phyloP scores from a whole-genome alignment of 2,113 vertebrate genomes.

The Xiphias gladius region DNA sequence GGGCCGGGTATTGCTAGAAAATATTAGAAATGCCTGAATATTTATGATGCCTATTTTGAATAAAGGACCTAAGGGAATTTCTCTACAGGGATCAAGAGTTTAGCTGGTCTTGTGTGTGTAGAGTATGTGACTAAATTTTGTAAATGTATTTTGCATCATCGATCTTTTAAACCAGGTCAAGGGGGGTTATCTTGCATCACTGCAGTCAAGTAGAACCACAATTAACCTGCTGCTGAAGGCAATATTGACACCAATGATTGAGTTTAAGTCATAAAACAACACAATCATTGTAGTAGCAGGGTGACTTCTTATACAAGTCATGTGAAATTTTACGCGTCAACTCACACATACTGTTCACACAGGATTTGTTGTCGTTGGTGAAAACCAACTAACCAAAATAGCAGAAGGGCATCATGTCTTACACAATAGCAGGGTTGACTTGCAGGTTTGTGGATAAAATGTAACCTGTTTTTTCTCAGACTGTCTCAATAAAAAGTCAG shows the following conservation, averaged over 20 bases:
- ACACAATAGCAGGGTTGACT: not conserved
- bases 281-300: not conserved
- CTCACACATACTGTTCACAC: not conserved
- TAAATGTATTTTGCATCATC: slow-evolving; percentile 4
- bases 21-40: slow-evolving; percentile 3
- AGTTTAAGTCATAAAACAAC: not conserved
- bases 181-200: not conserved
- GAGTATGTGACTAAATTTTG: not conserved
- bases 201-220: not conserved
- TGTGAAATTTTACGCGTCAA: not conserved
- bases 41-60: not conserved
- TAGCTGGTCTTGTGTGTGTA: not conserved
- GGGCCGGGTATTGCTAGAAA: not conserved
- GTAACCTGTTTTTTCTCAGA: not conserved
- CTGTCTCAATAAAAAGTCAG: not conserved
- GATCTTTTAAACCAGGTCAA: slow-evolving; percentile 8
- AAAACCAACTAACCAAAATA: not conserved
- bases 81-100: not conserved
- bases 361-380: not conserved
- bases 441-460: not conserved
- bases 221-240: not conserved
- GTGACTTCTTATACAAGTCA: not conserved
- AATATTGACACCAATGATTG: not conserved
- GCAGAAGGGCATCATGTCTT: not conserved
- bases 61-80: slow-evolving; percentile 10